Evolutionary conservation across 2,113 vertebrate genomes (phyloP), one percentile per base, ranked within the genome.

Genomic region (Pteruthius melanotis): DNA sequence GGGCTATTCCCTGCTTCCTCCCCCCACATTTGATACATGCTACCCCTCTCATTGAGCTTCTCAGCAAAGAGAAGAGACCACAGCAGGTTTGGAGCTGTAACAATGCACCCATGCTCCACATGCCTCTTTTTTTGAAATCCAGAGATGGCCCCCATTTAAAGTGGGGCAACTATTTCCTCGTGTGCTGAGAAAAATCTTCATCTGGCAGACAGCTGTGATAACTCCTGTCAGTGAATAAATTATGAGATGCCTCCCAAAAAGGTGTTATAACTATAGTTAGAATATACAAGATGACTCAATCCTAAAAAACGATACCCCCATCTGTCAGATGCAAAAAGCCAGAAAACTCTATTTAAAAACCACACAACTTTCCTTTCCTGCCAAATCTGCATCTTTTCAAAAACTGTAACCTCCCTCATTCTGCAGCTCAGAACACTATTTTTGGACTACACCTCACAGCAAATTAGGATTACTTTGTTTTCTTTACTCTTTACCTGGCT

Each of bases 291-390:
- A 94, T 91, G 49, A 89, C 64, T 94, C 80, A 49, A n/a, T 52
- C 12, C 33, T 87, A 47, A 74, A 61, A 92, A 93, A 49, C 7
- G 0, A 82, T 40, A 94, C 7, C 42, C 16, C 54, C 75, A 83
- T 95, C 76, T 95, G 80, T 80, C 88, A 91, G 30, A 88, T 63
- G 49, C 21, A 24, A 82, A 64, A 61, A 89, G 44, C 54, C 4
- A 2, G 40, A n/a, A 63, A 87, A 85, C 66, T 74, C 87, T 59
- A 66, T 57, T 69, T 84, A 93, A 49, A 96, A 96, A 89, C 13
- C 23, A 26, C 14, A 50, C 22, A 77, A 45, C 52, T 42, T 76
- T 19, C 10, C 60, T 64, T 10, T 75, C 44, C 80, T 79, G 57
- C 59, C 31, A 59, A 83, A 42, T 54, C 24, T 3, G 3, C 39